Percentiles rank a stretch among this genome's conserved stretches.
Conservation (phyloP, 2,888 invertebrate genomes). For the Tipula vernalis region DNA sequence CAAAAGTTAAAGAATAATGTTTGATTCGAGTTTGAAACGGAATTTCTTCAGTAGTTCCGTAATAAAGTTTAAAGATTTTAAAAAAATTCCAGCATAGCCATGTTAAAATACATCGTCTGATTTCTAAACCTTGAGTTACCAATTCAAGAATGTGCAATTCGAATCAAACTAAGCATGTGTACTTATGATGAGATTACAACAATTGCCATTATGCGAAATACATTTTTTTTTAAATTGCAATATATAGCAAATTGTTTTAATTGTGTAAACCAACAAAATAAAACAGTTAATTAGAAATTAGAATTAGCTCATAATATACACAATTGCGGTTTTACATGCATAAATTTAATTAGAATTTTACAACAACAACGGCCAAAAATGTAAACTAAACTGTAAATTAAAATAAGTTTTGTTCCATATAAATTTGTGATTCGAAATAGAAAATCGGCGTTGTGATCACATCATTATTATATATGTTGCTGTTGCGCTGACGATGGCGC, state of each 20-base stretch:
- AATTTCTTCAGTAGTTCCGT: no score
- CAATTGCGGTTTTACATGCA: neutral
- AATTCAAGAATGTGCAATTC: no score
- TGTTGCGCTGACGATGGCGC: neutral
- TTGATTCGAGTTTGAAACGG: no score
- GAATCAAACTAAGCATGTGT: no score
- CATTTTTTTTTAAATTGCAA: neutral
- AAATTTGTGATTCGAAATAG: neutral
- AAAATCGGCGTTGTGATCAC: neutral
- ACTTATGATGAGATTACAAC: no score
- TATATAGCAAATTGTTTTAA: neutral
- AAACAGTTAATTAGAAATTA: slow-evolving; percentile 4
- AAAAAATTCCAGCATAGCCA: no score
- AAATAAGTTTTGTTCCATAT: neutral
- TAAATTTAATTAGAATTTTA: neutral
- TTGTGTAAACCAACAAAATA: neutral
- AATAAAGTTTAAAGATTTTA: no score
- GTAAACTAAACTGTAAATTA: neutral
- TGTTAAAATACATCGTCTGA: no score
- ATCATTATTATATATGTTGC: neutral
- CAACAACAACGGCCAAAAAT: neutral
- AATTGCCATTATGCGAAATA: neutral
- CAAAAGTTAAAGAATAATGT: no score
- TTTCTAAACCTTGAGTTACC: no score
- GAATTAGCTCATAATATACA: neutral